Evolutionary conservation across 2,113 vertebrate species (phyloP).

Genomic region (Dendrocopos noguchii): DNA sequence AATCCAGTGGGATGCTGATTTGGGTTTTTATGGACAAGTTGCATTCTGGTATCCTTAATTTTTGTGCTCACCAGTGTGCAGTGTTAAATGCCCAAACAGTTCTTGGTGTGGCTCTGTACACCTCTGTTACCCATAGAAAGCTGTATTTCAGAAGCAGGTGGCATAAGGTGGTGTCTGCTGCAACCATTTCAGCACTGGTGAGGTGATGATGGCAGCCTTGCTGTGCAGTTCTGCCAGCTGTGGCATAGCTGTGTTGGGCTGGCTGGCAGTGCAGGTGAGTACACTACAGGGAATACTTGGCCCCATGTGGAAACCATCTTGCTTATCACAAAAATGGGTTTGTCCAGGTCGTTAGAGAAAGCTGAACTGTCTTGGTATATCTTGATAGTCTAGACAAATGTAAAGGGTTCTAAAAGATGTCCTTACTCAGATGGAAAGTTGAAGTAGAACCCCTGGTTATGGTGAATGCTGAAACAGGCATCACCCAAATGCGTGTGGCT

Average conservation of each 20-base stretch:
- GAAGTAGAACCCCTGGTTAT: neutral
- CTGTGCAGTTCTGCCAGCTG: neutral
- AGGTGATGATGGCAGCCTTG: neutral
- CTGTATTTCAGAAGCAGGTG: neutral
- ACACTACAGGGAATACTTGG: neutral
- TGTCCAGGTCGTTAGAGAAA: neutral
- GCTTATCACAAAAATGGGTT: neutral
- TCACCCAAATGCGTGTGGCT: neutral
- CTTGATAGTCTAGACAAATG: neutral
- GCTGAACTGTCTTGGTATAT: neutral
- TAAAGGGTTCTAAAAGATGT: neutral
- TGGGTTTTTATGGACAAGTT: neutral
- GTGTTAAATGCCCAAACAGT: neutral
- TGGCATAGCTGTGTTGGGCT: neutral
- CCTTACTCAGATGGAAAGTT: neutral
- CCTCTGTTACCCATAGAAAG: neutral
- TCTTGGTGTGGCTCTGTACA: neutral
- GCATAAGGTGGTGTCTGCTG: neutral
- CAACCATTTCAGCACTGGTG: neutral
- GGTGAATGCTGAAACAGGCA: neutral
- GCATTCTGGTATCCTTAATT: neutral
- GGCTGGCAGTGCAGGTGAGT: neutral
- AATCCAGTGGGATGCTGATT: neutral
- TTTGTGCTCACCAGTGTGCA: neutral
- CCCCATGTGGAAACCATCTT: neutral